Conservation (phyloP, 2,797 vertebrate species). For the Xiphophorus birchmanni region DNA sequence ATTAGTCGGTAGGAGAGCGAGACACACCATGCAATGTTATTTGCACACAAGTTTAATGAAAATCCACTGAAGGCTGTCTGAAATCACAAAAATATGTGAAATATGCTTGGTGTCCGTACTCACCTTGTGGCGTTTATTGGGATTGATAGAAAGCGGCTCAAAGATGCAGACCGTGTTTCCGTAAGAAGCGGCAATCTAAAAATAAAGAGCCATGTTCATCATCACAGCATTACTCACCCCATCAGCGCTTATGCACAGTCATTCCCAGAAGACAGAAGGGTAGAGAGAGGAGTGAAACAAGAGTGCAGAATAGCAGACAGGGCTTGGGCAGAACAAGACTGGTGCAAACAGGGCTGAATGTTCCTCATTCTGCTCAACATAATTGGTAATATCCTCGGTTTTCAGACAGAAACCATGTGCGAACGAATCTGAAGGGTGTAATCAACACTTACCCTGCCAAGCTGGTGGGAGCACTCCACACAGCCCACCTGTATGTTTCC, state of each 20-base stretch:
- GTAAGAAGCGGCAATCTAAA: constrained; percentile 97
- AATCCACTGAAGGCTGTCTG: constrained; percentile 8
- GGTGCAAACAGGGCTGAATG: constrained; percentile 32
- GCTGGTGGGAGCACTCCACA: constrained; percentile 95
- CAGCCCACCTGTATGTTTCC: constrained; percentile 99
- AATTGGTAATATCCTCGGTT: constrained; percentile 36
- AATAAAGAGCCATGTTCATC: constrained; percentile 69
- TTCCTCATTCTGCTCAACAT: constrained; percentile 7
- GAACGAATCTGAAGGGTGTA: constrained; percentile 32
- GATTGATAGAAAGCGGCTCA: constrained; percentile 91
- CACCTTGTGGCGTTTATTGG: constrained; percentile 84
- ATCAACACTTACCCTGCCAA: constrained; percentile 91
- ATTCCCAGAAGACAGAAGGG: constrained; percentile 42
- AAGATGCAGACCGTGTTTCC: constrained; percentile 99
- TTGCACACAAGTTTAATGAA: constrained; percentile 38
- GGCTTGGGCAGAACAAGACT: constrained; percentile 18
- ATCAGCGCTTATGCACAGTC: constrained; percentile 65
- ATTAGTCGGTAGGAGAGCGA: constrained; percentile 67
- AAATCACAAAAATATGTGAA: background rate
- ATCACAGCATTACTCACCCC: constrained; percentile 66
- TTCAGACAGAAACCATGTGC: constrained; percentile 19
- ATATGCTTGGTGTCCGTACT: constrained; percentile 29
- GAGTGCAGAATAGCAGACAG: constrained; percentile 22
- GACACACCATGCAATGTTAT: constrained; percentile 69
- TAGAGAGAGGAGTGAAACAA: constrained; percentile 14